phyloP scores from a whole-genome alignment of 2,888 invertebrate species.

The Ellobium chinense region DNA sequence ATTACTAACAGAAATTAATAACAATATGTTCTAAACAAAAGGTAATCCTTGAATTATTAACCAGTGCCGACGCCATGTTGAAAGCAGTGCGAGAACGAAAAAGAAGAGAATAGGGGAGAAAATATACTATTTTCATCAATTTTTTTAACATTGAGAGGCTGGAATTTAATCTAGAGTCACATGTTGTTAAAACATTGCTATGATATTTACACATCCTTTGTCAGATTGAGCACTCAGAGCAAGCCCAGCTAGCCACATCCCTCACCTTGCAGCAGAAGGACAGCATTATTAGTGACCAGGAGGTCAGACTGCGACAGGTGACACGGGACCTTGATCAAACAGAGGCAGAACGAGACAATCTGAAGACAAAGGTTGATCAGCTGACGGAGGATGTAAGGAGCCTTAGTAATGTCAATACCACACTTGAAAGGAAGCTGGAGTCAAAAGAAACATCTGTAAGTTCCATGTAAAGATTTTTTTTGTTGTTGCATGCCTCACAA shows the following conservation, averaged over 20 bases:
- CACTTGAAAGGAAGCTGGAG: slow-evolving; percentile 62
- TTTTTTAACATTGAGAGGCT: no score
- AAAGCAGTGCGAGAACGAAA: no score
- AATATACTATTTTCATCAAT: no score
- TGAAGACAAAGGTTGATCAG: slow-evolving; percentile 58
- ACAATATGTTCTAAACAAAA: no score
- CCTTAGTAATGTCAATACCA: slow-evolving; percentile 57
- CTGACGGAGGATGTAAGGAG: slow-evolving; percentile 62
- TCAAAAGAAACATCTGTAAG: slow-evolving; percentile 61
- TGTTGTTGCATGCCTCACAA: no score
- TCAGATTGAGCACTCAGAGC: slow-evolving; percentile 53
- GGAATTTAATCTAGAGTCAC: no score
- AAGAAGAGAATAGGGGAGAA: no score
- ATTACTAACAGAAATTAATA: no score
- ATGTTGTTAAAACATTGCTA: no score
- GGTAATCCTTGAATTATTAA: no score
- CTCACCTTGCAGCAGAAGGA: slow-evolving; percentile 61
- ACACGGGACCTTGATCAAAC: slow-evolving; percentile 51
- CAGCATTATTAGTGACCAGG: slow-evolving; percentile 56
- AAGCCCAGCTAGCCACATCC: slow-evolving; percentile 52
- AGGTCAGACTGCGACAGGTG: slow-evolving; percentile 58
- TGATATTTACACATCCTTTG: no score
- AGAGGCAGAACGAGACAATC: slow-evolving; percentile 55
- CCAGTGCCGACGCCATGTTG: no score
- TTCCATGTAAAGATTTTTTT: not conserved